phyloP scores from a whole-genome alignment of 2,888 invertebrate species.

The Pseudococcus jackbeardsleyi region DNA sequence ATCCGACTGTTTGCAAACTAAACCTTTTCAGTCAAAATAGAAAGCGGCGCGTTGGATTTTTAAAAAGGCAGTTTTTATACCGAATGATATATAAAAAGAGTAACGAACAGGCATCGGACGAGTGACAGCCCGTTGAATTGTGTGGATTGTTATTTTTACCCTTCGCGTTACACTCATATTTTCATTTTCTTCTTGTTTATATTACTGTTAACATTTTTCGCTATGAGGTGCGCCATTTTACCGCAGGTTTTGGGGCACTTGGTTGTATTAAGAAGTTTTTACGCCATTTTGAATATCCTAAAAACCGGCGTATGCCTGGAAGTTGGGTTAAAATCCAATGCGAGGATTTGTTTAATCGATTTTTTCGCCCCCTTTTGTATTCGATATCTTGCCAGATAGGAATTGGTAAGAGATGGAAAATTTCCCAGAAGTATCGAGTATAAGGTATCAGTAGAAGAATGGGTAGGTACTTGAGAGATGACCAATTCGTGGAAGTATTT shows the following conservation, averaged over 20 bases:
- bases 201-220: conserved; percentile 58
- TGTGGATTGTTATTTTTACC: conserved; percentile 59
- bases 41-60: conserved; percentile 60
- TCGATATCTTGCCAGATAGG: not conserved
- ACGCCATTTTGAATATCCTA: conserved; percentile 51
- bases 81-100: conserved; percentile 57
- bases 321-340: too few species aligned
- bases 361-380: conserved; percentile 7
- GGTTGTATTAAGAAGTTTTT: conserved; percentile 18
- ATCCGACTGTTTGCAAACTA: conserved; percentile 59
- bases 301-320: not conserved
- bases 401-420: not conserved
- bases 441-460: too few species aligned
- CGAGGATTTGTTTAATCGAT: conserved; percentile 3
- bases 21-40: conserved; percentile 63
- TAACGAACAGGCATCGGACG: conserved; percentile 27
- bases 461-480: too few species aligned
- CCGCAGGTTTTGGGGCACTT: not conserved
- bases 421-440: not conserved
- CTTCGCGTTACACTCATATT: conserved; percentile 54
- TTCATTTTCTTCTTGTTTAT: conserved; percentile 60
- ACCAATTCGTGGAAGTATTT: too few species aligned
- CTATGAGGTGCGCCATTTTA: conserved; percentile 29
- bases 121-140: conserved; percentile 23
- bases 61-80: conserved; percentile 61